Base-by-base conservation (phyloP, 2,888 invertebrate genomes). In the Aporophyla nigra region DNA sequence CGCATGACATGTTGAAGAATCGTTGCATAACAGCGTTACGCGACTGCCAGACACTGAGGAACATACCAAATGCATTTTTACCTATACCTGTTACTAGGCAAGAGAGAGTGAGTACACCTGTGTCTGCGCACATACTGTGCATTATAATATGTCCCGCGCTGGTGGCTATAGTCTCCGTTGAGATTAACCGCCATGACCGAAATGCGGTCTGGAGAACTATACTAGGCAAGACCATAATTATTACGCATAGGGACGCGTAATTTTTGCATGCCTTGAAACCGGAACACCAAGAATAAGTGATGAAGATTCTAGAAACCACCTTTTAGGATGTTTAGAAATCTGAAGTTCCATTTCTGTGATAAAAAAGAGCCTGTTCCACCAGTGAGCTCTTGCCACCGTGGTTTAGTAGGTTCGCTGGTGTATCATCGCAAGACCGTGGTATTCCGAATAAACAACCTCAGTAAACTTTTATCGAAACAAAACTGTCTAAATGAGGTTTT, bases 11-110 rank as follows among this genome's bases (percentile, higher is more conserved):
- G 12, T 56, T 14, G 21, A 51, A 33, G 14, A 19, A 33, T 46
- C 14, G 27, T 74, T 73, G 5, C 61, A 46, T 21, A 74, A 74
- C 46, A 24, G 19, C 33, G 3, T 33, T 33, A 24, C 74, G 46
- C 33, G 16, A 54, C 53, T 54, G 24, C 7, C 9, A 46, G 24
- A 24, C 53, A 24, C 16, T 21, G n/a, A 54, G 16, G 9, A 61
- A 21, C 59, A 33, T 61, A 49, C 74, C 21, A 21, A 74, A 10
- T 16, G 33, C 21, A 24, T 59, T 46, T 16, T 62, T 40, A 16
- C 40, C 14, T 33, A 49, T 33, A 65, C 1, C 16, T 1, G 21
- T 61, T 40, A 21, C 10, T 10, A 33, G 33, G 3, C 33, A 33
- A 33, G 33, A 33, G 2, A 33, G 33, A 33, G 33, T 33, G 33